Conservation (phyloP, 2,113 vertebrate species). For the Prunella himalayana region DNA sequence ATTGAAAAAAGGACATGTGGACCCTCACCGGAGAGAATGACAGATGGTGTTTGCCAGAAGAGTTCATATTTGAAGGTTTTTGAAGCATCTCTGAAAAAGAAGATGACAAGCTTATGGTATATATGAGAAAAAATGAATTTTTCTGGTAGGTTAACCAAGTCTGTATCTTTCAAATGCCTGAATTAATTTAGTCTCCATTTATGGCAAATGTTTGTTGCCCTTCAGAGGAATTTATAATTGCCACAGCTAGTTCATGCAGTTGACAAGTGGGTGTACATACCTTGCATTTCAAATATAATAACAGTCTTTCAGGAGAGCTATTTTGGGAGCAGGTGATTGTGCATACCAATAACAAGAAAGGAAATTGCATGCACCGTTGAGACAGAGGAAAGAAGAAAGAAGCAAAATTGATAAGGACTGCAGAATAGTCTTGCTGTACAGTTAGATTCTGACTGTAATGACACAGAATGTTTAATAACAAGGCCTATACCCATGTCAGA, state of each 20-base stretch:
- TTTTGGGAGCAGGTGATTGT: slow-evolving; percentile 37
- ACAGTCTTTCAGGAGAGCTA: slow-evolving; percentile 3
- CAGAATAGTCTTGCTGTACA: neutral
- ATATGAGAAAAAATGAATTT: neutral
- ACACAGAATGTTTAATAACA: neutral
- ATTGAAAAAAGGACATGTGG: neutral
- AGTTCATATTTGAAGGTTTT: neutral
- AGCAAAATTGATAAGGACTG: neutral
- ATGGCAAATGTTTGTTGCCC: neutral
- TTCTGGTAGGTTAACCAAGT: neutral
- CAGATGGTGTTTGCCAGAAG: neutral
- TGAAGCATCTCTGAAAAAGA: neutral
- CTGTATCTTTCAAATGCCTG: neutral
- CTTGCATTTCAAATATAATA: slow-evolving; percentile 30
- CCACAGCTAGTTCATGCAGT: neutral
- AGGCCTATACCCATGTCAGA: neutral
- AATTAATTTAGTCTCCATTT: slow-evolving; percentile 17
- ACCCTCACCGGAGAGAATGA: neutral
- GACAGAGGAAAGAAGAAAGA: neutral
- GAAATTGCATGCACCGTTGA: neutral
- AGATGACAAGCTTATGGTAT: neutral
- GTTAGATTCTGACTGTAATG: neutral
- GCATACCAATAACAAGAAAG: slow-evolving; percentile 23
- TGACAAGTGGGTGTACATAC: slow-evolving; percentile 2
- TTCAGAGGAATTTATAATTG: slow-evolving; percentile 41